phyloP scores from a whole-genome alignment of 64 coral and sea anemone species.

The Anthopleura sola region DNA sequence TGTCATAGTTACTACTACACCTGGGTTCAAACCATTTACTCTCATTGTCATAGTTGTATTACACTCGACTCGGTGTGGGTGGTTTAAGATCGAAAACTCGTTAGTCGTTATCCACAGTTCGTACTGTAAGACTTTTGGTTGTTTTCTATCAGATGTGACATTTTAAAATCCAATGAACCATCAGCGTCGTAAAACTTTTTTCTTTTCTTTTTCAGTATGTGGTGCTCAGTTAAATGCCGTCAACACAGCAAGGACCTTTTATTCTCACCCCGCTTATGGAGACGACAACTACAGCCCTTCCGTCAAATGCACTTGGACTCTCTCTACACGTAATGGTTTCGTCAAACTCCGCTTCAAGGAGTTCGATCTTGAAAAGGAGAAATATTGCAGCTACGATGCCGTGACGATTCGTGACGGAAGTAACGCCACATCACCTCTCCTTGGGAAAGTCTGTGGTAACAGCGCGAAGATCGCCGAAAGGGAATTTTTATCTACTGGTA shows the following conservation, averaged over 20 bases:
- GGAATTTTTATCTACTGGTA: slow-evolving; percentile 65
- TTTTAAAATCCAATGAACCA: no score
- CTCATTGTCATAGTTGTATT: no score
- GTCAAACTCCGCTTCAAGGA: slow-evolving; percentile 75
- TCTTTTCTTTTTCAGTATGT: slow-evolving; percentile 28
- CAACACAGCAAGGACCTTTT: slow-evolving; percentile 45
- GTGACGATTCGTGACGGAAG: slow-evolving; percentile 67
- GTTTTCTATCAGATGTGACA: no score
- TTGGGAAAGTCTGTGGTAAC: slow-evolving; percentile 63
- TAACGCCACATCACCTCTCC: slow-evolving; percentile 41
- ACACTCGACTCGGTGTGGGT: no score
- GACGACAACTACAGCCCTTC: slow-evolving; percentile 67
- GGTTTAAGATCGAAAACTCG: no score
- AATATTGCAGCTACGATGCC: slow-evolving; percentile 71
- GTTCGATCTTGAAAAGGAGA: slow-evolving; percentile 84
- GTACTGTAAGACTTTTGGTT: no score
- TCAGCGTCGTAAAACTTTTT: no score
- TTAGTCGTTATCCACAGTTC: no score
- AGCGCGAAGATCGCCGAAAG: background rate
- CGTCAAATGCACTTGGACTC: slow-evolving; percentile 62
- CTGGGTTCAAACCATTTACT: no score
- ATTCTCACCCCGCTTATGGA: slow-evolving; percentile 73
- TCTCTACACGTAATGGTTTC: slow-evolving; percentile 62
- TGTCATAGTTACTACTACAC: no score
- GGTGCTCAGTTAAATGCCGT: slow-evolving; percentile 75